phyloP scores from a whole-genome alignment of 2,797 vertebrate genomes.

The Manis javanica region DNA sequence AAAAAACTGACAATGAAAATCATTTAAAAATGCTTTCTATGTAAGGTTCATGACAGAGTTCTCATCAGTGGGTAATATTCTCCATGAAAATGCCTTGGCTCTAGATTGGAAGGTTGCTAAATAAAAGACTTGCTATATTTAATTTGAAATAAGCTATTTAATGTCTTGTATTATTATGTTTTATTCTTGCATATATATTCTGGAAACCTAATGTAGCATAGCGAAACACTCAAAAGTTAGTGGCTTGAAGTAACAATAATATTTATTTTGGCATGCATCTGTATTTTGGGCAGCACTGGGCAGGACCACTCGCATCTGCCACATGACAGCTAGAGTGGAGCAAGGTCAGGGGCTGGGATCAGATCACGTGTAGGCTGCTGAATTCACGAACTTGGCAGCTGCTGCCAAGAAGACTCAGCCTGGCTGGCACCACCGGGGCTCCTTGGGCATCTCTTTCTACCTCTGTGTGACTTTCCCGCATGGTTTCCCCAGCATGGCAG shows the following conservation, averaged over 20 bases:
- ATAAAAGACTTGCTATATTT: neutral
- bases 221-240: neutral
- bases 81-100: neutral
- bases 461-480: neutral
- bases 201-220: neutral
- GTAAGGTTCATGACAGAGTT: neutral
- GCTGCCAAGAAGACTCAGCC: neutral
- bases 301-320: neutral
- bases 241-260: neutral
- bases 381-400: neutral
- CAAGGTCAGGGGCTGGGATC: neutral
- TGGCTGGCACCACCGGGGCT: neutral
- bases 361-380: neutral
- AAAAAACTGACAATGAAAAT: neutral
- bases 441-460: neutral
- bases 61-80: neutral
- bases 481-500: neutral
- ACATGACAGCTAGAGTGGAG: neutral
- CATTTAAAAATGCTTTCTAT: neutral
- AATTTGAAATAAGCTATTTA: conserved; percentile 31
- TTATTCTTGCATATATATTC: neutral
- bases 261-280: neutral
- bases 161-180: neutral
- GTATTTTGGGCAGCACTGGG: neutral
- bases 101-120: neutral